Base-by-base conservation (phyloP, 2,888 invertebrate species). In the Archaeoteleia sp. region DNA sequence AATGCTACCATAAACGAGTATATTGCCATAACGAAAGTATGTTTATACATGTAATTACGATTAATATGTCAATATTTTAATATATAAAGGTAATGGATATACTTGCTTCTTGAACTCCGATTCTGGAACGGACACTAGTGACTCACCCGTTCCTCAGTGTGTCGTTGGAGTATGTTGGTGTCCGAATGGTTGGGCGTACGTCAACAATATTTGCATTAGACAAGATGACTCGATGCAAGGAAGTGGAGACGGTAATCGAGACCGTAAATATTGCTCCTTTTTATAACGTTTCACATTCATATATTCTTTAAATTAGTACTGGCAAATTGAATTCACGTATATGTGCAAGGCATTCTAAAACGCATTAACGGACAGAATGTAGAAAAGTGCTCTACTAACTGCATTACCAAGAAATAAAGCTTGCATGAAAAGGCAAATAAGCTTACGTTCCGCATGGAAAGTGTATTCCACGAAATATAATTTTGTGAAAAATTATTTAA, bases 91-190 rank as follows among this genome's bases (percentile, higher is more conserved):
- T 4, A 86, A 89, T 74, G 88, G 88, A 20, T 87, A 88, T 70
- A 78, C 78, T 27, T 89, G 89, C 73, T 80, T 77, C 39, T 74
- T n/a, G n/a, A n/a, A n/a, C n/a, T n/a, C 79, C 20, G 77, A 80
- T 29, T 51, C 70, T 10, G 79, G 81, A 12, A 73, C 73, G n/a
- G 74, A 79, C 23, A 58, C 74, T 39, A 71, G 55, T 13, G 73
- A 65, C 46, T 74, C 75, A 20, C 83, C 81, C 27, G 72, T 70
- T 60, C 83, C 83, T 1, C 77, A 80, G 37, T 89, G 89, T 75
- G 68, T 86, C 1, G 65, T 83, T 1, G 86, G 82, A 15, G 75
- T 83, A 57, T 92, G 92, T 78, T 88, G 88, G 86, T 92, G 93
- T 82, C 87, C 88, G 2, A 71, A 75, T 20, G 90, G 89, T 9